Conservation (phyloP, 2,888 invertebrate genomes). For the Brachynemurus nebulosus region DNA sequence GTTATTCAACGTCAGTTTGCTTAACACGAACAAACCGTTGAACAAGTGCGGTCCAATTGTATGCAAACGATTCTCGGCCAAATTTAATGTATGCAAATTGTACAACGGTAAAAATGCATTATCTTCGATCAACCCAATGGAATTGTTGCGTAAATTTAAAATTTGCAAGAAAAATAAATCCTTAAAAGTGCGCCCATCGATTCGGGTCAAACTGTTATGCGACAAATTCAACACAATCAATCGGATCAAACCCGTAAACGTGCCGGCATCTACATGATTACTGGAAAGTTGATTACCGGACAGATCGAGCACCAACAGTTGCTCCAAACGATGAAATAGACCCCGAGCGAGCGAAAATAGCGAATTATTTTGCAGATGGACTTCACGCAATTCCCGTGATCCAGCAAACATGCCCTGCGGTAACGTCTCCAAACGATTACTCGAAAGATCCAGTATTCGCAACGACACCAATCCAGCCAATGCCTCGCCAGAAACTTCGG, state of each 20-base stretch:
- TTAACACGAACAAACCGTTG: constrained; percentile 70
- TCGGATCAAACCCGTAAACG: constrained; percentile 72
- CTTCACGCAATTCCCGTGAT: constrained; percentile 66
- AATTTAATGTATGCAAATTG: constrained; percentile 76
- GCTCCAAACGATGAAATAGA: constrained; percentile 70
- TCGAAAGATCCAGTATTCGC: constrained; percentile 71
- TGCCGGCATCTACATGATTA: constrained; percentile 70
- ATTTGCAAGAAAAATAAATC: constrained; percentile 77
- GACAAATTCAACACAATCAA: constrained; percentile 74
- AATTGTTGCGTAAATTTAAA: constrained; percentile 72
- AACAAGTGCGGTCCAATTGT: constrained; percentile 68
- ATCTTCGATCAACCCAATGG: constrained; percentile 77
- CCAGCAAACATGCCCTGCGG: constrained; percentile 72
- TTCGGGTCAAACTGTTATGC: constrained; percentile 69
- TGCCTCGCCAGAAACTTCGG: constrained; percentile 63
- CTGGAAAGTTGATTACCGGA: constrained; percentile 75
- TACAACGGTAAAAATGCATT: constrained; percentile 77
- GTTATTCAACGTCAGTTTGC: constrained; percentile 72
- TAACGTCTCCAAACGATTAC: constrained; percentile 66
- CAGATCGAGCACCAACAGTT: constrained; percentile 69
- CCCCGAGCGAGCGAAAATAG: constrained; percentile 70
- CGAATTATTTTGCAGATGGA: constrained; percentile 74
- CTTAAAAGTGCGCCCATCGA: constrained; percentile 74
- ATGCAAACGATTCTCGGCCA: constrained; percentile 76
- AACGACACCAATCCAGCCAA: constrained; percentile 65